Evolutionary conservation across 2,888 invertebrate species (phyloP), one percentile per base, ranked within the genome.

Genomic region (Boloria euphrosyne): DNA sequence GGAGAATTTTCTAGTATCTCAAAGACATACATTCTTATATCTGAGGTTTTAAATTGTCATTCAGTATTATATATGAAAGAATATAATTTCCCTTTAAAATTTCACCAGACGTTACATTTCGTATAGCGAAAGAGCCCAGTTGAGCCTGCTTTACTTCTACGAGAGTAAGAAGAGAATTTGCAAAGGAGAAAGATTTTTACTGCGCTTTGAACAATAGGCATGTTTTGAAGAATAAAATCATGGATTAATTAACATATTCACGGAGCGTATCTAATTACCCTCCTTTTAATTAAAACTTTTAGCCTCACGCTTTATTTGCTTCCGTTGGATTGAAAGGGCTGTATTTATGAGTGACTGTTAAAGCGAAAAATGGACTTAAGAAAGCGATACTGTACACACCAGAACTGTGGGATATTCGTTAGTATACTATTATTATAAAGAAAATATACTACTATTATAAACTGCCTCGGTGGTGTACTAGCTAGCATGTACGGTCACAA

Each of bases 191-290:
- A 59, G 78, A 83, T 83, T 87, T 90, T 90, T 87, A 89, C 79
- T 81, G 81, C 80, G 71, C 74, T 69, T 71, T 73, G 82, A 90
- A 91, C 90, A 90, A 91, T 90, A 80, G 89, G 74, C 77, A 75
- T 84, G 84, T 87, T 90, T 88, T 89, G 82, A 88, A 80, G 85
- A 89, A 89, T 89, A 87, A 87, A 86, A 82, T 80, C 83, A 78
- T 84, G 84, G 84, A 87, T 90, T 91, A 90, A 91, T 91, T 91
- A 90, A 87, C 89, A 84, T 86, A 86, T 81, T 84, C 88, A 88
- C 81, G 75, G 81, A 83, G 80, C 90, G 88, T 89, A 78, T 86
- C 89, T 89, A 90, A 91, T 90, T 87, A 90, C 85, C 80, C 75
- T 76, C 70, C 82, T 81, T 89, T 90, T 89, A 89, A 90, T 90